Base-by-base conservation (phyloP, 2,888 invertebrate genomes). In the Chrysotoxum bicinctum region DNA sequence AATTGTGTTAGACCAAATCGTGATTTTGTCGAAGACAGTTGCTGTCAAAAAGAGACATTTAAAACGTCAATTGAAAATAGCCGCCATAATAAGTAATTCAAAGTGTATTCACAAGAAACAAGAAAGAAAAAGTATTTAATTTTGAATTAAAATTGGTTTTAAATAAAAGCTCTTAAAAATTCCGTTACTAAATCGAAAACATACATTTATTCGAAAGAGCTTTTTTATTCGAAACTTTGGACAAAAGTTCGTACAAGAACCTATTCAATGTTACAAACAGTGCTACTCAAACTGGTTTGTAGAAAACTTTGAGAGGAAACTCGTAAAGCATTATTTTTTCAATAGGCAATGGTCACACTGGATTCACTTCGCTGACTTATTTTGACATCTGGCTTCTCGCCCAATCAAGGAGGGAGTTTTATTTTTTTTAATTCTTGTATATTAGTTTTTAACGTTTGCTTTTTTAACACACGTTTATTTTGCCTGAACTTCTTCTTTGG, bases 1-100 rank as follows among this genome's bases (percentile, higher is more conserved):
- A 90, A 91, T 54, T 90, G 89, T 56, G 84, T 92, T 3, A 87
- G 89, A 5, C 91, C 92, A 10, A 92, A 91, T 88, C 88, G 89
- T 10, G 87, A 91, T 12, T 91, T 88, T 72, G 85, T 89, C 9
- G 60, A 85, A 9, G 56, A 14, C 1, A 14, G 1, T 19, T 37
- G 37, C 0, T 35, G 60, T 43, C 14, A 54, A 23, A 43, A 50
- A 6, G 14, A 43, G 7, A 60, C n/a, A 0, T 5, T 16, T 2
- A n/a, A 62, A n/a, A 45, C 56, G 4, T 6, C 60, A n/a, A 12
- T 30, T 19, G 21, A 37, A 23, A 45, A 50, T 35, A 60, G 32
- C 35, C 2, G 23, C 30, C 14, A 40, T 3, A 10, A 50, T 4
- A 7, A 10, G 1, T 7, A 9, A 21, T 32, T 40, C 14, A 14